Percentiles rank a stretch among this genome's conserved stretches.
Conservation (phyloP, 2,113 vertebrate species). For the Nerophis lumbriciformis region DNA sequence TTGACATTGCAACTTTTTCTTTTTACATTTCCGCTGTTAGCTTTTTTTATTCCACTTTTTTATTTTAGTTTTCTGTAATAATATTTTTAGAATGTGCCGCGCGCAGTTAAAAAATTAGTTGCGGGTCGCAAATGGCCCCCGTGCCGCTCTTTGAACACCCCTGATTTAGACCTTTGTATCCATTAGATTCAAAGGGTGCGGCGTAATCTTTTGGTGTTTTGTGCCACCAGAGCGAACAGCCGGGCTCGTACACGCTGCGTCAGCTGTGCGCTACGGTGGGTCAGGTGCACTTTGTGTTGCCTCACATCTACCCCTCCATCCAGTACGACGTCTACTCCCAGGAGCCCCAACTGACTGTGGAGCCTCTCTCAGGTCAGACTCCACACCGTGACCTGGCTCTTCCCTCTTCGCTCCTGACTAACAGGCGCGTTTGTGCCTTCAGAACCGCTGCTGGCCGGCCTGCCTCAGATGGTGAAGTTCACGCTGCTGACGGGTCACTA, state of each 20-base stretch:
- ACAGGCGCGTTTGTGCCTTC: conserved; percentile 15
- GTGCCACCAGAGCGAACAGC: conserved; percentile 77
- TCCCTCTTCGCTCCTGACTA: not conserved
- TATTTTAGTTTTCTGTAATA: too few species aligned
- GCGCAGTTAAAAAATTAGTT: too few species aligned
- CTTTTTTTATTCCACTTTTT: too few species aligned
- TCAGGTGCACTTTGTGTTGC: conserved; percentile 83
- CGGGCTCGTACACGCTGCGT: conserved; percentile 88
- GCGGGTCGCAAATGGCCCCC: too few species aligned
- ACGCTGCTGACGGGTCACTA: conserved; percentile 92
- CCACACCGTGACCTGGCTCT: not conserved
- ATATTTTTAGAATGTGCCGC: too few species aligned
- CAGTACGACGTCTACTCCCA: conserved; percentile 96
- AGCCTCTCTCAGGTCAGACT: conserved; percentile 79
- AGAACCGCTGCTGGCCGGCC: conserved; percentile 92
- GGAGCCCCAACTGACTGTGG: conserved; percentile 92
- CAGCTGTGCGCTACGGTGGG: conserved; percentile 86
- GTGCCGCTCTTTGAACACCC: too few species aligned
- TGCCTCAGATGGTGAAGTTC: conserved; percentile 93
- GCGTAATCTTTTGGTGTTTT: not conserved
- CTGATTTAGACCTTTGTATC: too few species aligned
- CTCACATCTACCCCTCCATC: conserved; percentile 87
- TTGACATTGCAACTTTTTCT: too few species aligned
- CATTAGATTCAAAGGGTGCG: not conserved
- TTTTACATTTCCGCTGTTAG: too few species aligned